Conservation (phyloP, 2,888 invertebrate genomes). For the Thera obeliscata region DNA sequence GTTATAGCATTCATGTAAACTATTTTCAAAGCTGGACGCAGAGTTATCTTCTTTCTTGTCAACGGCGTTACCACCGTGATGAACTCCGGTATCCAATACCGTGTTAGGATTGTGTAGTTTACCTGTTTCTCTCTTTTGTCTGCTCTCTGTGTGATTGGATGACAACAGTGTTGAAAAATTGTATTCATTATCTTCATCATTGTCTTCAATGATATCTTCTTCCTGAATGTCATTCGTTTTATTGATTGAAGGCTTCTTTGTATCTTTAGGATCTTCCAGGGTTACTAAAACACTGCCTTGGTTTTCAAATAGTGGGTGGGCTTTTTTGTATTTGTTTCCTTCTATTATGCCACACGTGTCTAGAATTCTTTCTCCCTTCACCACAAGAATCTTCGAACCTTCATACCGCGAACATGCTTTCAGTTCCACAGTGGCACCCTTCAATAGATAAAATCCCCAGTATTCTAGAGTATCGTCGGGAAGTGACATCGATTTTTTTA, state of each 20-base stretch:
- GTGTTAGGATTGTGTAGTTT: slow-evolving; percentile 76
- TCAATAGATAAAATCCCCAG: slow-evolving; percentile 93
- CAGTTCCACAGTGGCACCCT: slow-evolving; percentile 90
- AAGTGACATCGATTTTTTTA: slow-evolving; percentile 92
- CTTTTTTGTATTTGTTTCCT: slow-evolving; percentile 86
- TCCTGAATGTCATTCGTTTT: slow-evolving; percentile 30
- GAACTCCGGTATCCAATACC: slow-evolving; percentile 89
- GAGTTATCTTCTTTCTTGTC: slow-evolving; percentile 87
- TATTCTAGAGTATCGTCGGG: slow-evolving; percentile 94
- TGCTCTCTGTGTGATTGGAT: slow-evolving; percentile 32
- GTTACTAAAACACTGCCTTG: slow-evolving; percentile 83
- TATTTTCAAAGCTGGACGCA: slow-evolving; percentile 93
- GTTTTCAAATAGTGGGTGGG: slow-evolving; percentile 84
- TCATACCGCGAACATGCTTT: slow-evolving; percentile 92
- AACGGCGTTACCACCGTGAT: slow-evolving; percentile 89
- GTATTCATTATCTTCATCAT: slow-evolving; percentile 5
- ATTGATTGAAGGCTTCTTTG: slow-evolving; percentile 22
- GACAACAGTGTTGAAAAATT: slow-evolving; percentile 5
- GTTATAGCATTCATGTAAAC: slow-evolving; percentile 89
- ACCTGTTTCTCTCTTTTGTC: slow-evolving; percentile 62
- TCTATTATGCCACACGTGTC: slow-evolving; percentile 91
- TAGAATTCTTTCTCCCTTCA: slow-evolving; percentile 90
- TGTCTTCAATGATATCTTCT: slow-evolving; percentile 11
- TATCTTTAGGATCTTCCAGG: slow-evolving; percentile 63
- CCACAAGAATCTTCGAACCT: slow-evolving; percentile 92